These are phyloP conservation scores for Drepana arcuata DNA, from an alignment of 1,140 invertebrate species.

Conservation along the genomic window DNA sequence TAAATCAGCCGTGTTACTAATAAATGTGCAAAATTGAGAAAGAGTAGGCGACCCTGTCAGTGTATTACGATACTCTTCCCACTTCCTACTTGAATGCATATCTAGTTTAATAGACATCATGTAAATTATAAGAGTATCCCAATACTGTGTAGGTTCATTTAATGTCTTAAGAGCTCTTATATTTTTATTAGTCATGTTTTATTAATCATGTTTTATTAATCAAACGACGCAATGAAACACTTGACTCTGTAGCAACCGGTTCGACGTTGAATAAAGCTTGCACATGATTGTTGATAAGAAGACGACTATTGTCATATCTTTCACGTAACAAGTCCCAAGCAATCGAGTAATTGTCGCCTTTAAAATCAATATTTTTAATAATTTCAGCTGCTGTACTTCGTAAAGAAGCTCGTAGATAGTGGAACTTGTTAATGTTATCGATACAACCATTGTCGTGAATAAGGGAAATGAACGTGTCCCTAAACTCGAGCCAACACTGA, in stretches of 20 bases:
- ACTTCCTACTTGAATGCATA: constrained; percentile 8
- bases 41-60: constrained; percentile 2
- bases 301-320: constrained; percentile 13
- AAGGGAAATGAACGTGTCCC: constrained; percentile 4
- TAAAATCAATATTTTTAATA: constrained; percentile 12
- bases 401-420: constrained; percentile 8
- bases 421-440: constrained; percentile 2
- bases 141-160: background rate
- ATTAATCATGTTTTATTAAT: background rate
- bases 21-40: constrained; percentile 4
- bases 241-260: constrained; percentile 8
- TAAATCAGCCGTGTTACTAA: constrained; percentile 4
- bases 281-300: constrained; percentile 16
- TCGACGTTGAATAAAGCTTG: constrained; percentile 14
- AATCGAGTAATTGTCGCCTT: constrained; percentile 5
- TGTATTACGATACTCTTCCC: constrained; percentile 15
- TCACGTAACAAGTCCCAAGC: constrained; percentile 14
- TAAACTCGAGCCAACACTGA: constrained; percentile 2
- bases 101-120: constrained; percentile 17
- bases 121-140: constrained; percentile 2
- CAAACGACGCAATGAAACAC: constrained; percentile 2
- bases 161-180: too few relatives aligned
- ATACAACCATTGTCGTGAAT: constrained; percentile 2
- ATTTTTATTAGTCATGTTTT: constrained; percentile 1
- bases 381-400: constrained; percentile 5